Percentiles rank a stretch among this genome's conserved stretches.
Evolutionary conservation across 2,797 vertebrate genomes (phyloP).

Genomic region (Zalophus californianus): DNA sequence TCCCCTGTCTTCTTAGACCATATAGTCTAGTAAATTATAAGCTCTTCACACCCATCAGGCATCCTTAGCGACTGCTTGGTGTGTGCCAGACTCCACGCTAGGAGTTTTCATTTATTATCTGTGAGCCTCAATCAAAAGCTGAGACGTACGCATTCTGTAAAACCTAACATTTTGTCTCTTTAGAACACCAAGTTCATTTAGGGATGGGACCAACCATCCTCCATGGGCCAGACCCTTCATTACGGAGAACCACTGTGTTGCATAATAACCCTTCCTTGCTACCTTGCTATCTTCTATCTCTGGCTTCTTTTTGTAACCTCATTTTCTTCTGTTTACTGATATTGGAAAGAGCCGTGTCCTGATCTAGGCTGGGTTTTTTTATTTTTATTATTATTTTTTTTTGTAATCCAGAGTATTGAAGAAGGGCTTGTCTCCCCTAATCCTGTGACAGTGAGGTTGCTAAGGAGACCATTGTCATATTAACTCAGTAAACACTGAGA

Average conservation of each 20-base stretch:
- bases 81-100: neutral
- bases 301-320: neutral
- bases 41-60: neutral
- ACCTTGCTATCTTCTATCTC: neutral
- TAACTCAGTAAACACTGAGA: slow-evolving; percentile 13
- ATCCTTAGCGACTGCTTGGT: neutral
- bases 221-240: neutral
- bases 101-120: neutral
- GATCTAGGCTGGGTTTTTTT: neutral
- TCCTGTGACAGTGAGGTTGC: slow-evolving; percentile 52
- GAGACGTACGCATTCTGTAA: neutral
- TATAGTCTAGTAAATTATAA: neutral
- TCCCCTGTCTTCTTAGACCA: neutral
- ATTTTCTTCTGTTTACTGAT: neutral
- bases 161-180: neutral
- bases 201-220: neutral
- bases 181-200: neutral
- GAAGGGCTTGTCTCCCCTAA: neutral
- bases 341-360: neutral
- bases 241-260: rapidly evolving
- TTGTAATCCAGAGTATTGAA: neutral
- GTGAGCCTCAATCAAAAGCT: neutral
- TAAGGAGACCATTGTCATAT: slow-evolving; percentile 69
- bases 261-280: neutral
- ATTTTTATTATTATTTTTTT: neutral